Conservation (phyloP, 2,797 vertebrate species). For the Pyrocephalus nanus region DNA sequence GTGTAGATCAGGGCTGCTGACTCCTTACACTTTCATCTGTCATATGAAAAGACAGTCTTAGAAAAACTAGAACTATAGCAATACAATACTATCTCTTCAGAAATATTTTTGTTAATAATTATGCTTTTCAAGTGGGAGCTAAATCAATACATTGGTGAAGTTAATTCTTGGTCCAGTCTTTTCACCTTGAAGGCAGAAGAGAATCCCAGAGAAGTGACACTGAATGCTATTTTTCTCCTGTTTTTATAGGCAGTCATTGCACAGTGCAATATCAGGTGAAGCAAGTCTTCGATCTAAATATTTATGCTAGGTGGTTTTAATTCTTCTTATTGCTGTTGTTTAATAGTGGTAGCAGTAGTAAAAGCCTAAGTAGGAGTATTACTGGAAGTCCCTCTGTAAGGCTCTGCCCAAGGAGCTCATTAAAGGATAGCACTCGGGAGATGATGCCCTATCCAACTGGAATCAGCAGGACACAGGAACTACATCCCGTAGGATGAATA, state of each 20-base stretch:
- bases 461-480: slow-evolving; percentile 51
- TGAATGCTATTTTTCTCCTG: neutral
- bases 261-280: neutral
- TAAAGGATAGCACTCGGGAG: neutral
- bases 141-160: neutral
- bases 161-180: neutral
- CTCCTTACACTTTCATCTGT: neutral
- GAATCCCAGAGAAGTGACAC: neutral
- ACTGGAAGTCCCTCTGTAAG: neutral
- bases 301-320: neutral
- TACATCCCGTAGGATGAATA: slow-evolving; percentile 41
- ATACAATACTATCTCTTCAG: neutral
- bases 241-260: neutral
- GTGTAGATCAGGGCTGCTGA: neutral
- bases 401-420: neutral
- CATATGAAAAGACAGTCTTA: neutral
- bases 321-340: neutral
- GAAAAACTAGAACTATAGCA: neutral
- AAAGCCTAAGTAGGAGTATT: neutral
- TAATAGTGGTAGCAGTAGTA: neutral
- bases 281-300: neutral
- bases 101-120: neutral
- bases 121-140: neutral
- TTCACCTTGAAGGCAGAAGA: neutral
- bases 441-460: slow-evolving; percentile 25